These are phyloP conservation scores for Phragmatobia fuliginosa DNA, from an alignment of 2,888 invertebrate species.

Conservation along the genomic window DNA sequence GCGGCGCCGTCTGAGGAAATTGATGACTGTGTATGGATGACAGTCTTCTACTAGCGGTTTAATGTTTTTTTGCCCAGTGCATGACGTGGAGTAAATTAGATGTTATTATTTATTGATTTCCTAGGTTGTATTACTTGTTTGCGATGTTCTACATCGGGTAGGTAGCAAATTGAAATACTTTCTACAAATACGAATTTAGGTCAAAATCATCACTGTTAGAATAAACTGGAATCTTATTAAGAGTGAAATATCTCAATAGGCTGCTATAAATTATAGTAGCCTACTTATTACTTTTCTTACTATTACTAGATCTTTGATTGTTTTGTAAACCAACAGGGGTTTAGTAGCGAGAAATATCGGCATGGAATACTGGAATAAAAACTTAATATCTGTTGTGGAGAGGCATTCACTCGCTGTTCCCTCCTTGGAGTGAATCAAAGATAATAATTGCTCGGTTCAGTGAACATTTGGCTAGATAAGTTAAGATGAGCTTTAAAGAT, in stretches of 20 bases:
- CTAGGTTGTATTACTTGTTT: background rate
- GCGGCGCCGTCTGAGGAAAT: slow-evolving; percentile 52
- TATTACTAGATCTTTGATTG: slow-evolving; percentile 28
- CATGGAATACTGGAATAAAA: background rate
- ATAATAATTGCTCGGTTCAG: no score
- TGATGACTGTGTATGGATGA: slow-evolving; percentile 40
- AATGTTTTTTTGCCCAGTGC: background rate
- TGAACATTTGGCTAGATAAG: no score
- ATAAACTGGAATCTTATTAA: no score
- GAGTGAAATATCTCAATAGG: no score
- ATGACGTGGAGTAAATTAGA: background rate
- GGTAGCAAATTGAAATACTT: no score
- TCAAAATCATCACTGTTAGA: no score
- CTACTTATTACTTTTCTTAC: no score
- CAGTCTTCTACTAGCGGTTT: background rate
- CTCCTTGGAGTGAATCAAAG: no score
- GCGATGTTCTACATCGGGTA: background rate
- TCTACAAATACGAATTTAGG: no score
- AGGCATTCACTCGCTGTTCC: no score
- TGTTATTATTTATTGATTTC: background rate
- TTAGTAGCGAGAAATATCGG: slow-evolving; percentile 1
- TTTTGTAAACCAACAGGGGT: background rate
- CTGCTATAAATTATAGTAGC: no score
- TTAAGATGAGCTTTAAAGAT: no score
- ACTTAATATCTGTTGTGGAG: background rate